Evolutionary conservation across 2,113 vertebrate genomes (phyloP).

Genomic region (Elaphurus davidianus): DNA sequence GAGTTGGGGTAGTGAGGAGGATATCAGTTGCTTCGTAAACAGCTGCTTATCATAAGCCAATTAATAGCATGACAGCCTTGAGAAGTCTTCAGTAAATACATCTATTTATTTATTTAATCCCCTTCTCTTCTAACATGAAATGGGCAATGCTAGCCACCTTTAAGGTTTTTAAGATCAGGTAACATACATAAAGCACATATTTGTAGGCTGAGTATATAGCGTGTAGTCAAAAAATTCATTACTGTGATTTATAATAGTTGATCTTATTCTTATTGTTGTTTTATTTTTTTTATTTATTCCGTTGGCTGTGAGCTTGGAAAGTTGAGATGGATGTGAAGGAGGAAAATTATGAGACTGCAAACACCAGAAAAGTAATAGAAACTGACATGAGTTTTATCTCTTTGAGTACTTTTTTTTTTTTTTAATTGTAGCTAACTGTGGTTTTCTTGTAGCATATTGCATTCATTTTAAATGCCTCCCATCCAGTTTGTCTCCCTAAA

Average conservation of each 20-base stretch:
- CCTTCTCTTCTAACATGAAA: not conserved
- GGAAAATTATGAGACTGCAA: not conserved
- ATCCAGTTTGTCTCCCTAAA: not conserved
- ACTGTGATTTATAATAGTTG: not conserved
- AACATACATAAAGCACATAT: not conserved
- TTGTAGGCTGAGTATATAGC: not conserved
- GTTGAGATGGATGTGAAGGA: not conserved
- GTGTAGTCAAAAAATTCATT: not conserved
- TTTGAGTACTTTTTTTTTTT: not conserved
- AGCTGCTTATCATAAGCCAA: fast-evolving
- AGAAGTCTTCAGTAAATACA: not conserved
- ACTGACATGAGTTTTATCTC: not conserved
- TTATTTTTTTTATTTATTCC: not conserved
- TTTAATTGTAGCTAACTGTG: not conserved
- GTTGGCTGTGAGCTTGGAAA: not conserved
- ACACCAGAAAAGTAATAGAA: not conserved
- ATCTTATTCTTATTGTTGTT: not conserved
- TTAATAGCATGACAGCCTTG: not conserved
- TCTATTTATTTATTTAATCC: not conserved
- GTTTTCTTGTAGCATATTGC: not conserved
- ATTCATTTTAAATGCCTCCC: not conserved
- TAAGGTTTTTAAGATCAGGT: not conserved
- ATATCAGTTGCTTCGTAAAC: not conserved
- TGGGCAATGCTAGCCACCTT: not conserved
- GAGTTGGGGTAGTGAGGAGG: not conserved